Conservation (phyloP, 2,888 invertebrate species). For the Hermaeophaga mercurialis region DNA sequence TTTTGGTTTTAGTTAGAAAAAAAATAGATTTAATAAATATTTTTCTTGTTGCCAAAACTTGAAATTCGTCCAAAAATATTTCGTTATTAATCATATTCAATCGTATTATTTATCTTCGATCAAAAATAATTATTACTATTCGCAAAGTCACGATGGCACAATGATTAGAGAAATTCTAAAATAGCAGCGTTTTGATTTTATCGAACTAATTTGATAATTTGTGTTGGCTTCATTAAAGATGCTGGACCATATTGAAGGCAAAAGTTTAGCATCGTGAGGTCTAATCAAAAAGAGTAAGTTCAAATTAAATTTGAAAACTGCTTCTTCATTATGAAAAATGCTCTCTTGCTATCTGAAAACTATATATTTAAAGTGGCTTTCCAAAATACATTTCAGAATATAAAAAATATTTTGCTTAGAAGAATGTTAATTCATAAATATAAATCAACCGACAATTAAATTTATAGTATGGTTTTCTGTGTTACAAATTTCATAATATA, state of each 20-base stretch:
- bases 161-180: conserved; percentile 27
- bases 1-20: no score
- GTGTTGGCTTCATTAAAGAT: conserved; percentile 20
- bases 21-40: no score
- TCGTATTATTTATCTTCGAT: conserved; percentile 16
- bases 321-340: no score
- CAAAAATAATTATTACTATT: conserved; percentile 20
- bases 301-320: no score
- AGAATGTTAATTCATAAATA: no score
- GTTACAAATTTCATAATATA: no score
- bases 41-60: conserved; percentile 10
- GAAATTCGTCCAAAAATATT: conserved; percentile 19
- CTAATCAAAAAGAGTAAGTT: background rate
- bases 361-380: no score
- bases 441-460: no score
- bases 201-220: conserved; percentile 26
- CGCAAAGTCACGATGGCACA: conserved; percentile 20
- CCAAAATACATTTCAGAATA: no score
- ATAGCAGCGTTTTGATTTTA: conserved; percentile 25
- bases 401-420: no score
- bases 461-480: no score
- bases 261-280: background rate
- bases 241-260: conserved; percentile 19
- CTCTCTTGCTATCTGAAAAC: no score
- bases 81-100: conserved; percentile 11